phyloP scores from a whole-genome alignment of 2,113 vertebrate species.

The Egretta garzetta region DNA sequence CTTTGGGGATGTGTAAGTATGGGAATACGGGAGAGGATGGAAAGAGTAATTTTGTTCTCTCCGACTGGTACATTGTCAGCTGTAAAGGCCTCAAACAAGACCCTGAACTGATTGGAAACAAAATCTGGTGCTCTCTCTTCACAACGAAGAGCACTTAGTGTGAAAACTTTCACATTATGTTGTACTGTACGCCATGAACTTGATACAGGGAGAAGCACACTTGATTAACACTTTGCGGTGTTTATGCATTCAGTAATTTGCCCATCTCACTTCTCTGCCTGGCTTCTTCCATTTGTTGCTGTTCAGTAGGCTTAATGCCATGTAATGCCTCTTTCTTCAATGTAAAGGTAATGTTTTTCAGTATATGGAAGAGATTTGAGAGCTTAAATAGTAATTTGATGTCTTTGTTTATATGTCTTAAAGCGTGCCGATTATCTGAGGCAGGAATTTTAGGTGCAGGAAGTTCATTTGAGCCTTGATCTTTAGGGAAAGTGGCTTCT shows the following conservation, averaged over 20 bases:
- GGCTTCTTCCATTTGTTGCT: background rate
- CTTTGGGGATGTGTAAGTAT: background rate
- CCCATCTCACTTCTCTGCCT: background rate
- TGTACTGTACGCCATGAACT: background rate
- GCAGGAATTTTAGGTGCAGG: background rate
- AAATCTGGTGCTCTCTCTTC: background rate
- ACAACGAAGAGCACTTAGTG: background rate
- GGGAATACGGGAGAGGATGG: background rate
- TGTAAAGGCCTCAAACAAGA: background rate
- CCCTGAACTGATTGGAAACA: background rate
- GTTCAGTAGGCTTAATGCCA: background rate
- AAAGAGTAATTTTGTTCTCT: background rate
- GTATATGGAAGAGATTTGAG: background rate
- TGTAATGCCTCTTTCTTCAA: background rate
- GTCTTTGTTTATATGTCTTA: background rate
- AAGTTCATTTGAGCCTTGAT: background rate
- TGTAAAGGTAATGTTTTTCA: background rate
- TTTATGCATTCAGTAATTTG: background rate
- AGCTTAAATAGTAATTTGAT: background rate
- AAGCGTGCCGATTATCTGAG: accelerated
- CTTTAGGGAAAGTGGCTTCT: background rate
- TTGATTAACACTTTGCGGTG: background rate
- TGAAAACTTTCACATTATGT: background rate
- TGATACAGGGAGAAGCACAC: background rate
- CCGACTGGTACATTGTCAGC: background rate